Evolutionary conservation across 1,140 invertebrate genomes (phyloP).

Genomic region (Parapsyche elsis): DNA sequence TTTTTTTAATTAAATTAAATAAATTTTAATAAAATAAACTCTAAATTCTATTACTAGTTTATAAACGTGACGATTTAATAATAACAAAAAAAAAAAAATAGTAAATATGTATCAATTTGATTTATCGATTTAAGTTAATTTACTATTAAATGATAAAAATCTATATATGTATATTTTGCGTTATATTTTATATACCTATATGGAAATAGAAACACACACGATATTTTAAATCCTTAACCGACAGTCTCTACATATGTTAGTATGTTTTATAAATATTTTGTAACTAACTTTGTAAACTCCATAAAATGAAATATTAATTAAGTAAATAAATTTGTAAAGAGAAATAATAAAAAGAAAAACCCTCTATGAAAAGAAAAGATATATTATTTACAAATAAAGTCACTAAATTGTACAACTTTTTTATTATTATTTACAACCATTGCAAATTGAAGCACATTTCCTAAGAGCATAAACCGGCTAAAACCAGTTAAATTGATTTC

Average conservation of each 20-base stretch:
- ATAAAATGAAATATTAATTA: background rate
- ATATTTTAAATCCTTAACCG: slow-evolving; percentile 6
- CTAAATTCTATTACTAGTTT: slow-evolving; percentile 17
- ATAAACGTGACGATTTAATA: background rate
- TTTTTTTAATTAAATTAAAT: background rate
- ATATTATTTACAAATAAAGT: slow-evolving; percentile 38
- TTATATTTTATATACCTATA: slow-evolving; percentile 8
- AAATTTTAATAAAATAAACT: background rate
- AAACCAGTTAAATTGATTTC: too few relatives aligned
- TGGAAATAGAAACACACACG: slow-evolving; percentile 12
- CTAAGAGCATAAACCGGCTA: too few relatives aligned
- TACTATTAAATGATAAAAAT: background rate
- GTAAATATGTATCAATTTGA: background rate
- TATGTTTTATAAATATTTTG: slow-evolving; percentile 44
- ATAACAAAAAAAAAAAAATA: background rate
- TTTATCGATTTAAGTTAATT: background rate
- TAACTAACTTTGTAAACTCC: slow-evolving; percentile 25
- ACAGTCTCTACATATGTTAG: slow-evolving; percentile 20
- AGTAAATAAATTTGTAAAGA: slow-evolving; percentile 36
- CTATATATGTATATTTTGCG: slow-evolving; percentile 11
- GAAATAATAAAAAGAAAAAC: background rate
- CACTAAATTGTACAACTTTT: background rate
- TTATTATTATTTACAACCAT: background rate
- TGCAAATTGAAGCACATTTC: too few relatives aligned
- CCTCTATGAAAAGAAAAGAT: background rate